Evolutionary conservation across 2,888 invertebrate genomes (phyloP).

Genomic region (Tenthredo notha): DNA sequence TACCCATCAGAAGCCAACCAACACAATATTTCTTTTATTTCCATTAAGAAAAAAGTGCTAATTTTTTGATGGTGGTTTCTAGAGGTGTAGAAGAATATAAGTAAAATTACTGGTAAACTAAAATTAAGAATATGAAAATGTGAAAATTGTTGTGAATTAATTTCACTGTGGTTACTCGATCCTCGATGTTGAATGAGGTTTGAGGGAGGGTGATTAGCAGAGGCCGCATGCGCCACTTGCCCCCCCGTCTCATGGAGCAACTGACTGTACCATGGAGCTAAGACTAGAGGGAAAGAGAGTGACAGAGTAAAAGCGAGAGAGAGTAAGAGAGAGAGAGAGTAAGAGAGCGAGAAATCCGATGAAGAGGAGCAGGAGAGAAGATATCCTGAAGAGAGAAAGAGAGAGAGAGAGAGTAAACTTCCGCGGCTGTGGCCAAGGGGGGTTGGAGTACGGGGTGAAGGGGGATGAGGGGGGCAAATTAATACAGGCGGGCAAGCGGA

Average conservation of each 20-base stretch:
- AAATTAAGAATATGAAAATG: not conserved
- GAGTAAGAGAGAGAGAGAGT: slow-evolving; percentile 58
- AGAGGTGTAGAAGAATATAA: not conserved
- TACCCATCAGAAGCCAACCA: not conserved
- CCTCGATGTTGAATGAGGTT: slow-evolving; percentile 57
- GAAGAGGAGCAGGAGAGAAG: slow-evolving; percentile 68
- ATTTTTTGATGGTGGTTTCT: not conserved
- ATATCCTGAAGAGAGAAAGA: slow-evolving; percentile 50
- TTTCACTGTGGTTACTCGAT: slow-evolving; percentile 24
- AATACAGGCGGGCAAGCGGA: slow-evolving; percentile 76
- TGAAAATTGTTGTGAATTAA: slow-evolving; percentile 29
- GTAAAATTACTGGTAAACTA: too few relatives aligned
- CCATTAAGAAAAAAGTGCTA: too few relatives aligned
- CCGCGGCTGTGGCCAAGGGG: slow-evolving; percentile 45
- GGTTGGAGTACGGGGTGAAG: slow-evolving; percentile 47
- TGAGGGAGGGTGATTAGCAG: slow-evolving; percentile 69
- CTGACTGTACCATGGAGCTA: slow-evolving; percentile 43
- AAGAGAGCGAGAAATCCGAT: slow-evolving; percentile 55
- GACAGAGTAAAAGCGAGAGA: slow-evolving; percentile 58
- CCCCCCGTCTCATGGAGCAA: slow-evolving; percentile 61
- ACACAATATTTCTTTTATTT: too few relatives aligned
- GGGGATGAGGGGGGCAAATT: slow-evolving; percentile 76
- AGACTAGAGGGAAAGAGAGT: slow-evolving; percentile 54
- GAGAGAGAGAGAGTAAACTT: slow-evolving; percentile 1
- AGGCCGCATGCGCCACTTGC: slow-evolving; percentile 72